phyloP scores from a whole-genome alignment of 2,113 vertebrate species.

The Brachyhypopomus gauderio region DNA sequence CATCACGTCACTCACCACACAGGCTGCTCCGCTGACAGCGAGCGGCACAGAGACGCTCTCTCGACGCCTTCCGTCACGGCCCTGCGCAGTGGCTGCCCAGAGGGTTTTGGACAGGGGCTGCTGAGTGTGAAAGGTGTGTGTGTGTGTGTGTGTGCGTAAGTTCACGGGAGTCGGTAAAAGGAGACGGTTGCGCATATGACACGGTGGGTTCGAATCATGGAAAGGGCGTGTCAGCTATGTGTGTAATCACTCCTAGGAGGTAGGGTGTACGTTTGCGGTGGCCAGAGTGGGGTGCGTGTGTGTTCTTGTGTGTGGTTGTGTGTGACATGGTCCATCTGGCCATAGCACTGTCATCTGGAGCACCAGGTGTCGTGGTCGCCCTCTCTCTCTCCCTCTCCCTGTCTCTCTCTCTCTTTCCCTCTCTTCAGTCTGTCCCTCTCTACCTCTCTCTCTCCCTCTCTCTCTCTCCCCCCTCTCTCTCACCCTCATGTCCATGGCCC shows the following conservation, averaged over 20 bases:
- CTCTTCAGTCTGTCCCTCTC: constrained; percentile 17
- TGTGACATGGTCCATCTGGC: constrained; percentile 72
- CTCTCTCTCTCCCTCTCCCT: constrained; percentile 46
- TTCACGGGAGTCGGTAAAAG: neutral
- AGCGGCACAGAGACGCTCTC: constrained; percentile 12
- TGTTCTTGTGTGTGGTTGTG: constrained; percentile 39
- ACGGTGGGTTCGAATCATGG: neutral
- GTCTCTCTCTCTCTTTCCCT: constrained; percentile 58
- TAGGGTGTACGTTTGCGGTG: neutral
- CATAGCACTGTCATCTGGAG: constrained; percentile 76
- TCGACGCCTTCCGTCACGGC: constrained; percentile 12
- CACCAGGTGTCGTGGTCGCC: constrained; percentile 74
- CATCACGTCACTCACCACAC: constrained; percentile 48
- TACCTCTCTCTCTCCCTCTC: no score
- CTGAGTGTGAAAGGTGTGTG: neutral
- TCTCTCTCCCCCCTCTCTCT: no score
- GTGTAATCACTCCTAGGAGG: neutral
- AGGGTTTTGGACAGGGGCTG: neutral
- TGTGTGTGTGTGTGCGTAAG: neutral
- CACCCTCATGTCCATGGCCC: constrained; percentile 53
- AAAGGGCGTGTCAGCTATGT: constrained; percentile 21
- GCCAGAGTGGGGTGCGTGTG: constrained; percentile 27
- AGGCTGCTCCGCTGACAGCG: constrained; percentile 40
- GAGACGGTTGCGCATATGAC: neutral
- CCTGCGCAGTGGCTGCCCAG: constrained; percentile 20